These are phyloP conservation scores for Baccha elongata DNA, from an alignment of 2,888 invertebrate genomes.

Conservation along the genomic window DNA sequence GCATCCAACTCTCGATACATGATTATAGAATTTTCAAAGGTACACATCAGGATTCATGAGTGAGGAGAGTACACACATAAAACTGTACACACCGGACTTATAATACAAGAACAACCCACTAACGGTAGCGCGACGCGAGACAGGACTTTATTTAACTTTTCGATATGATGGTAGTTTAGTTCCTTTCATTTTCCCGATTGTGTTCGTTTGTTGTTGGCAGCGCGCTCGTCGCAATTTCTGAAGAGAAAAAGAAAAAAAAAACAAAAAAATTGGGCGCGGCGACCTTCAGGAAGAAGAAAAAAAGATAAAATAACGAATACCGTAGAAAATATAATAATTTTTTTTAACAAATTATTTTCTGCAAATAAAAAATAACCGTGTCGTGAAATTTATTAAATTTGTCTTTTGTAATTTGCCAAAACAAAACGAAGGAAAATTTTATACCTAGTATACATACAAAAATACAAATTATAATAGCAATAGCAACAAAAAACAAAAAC, in stretches of 20 bases:
- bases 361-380: slow-evolving; percentile 27
- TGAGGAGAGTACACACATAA: slow-evolving; percentile 44
- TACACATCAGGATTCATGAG: slow-evolving; percentile 36
- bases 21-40: slow-evolving; percentile 49
- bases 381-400: slow-evolving; percentile 37
- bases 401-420: slow-evolving; percentile 51
- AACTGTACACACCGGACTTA: slow-evolving; percentile 55
- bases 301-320: slow-evolving; percentile 37
- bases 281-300: slow-evolving; percentile 75
- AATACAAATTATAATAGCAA: slow-evolving; percentile 64
- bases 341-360: slow-evolving; percentile 15
- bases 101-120: slow-evolving; percentile 26
- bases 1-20: slow-evolving; percentile 55
- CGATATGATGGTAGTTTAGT: slow-evolving; percentile 77
- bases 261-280: slow-evolving; percentile 81
- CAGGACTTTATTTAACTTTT: slow-evolving; percentile 71
- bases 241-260: slow-evolving; percentile 65
- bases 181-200: slow-evolving; percentile 81
- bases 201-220: slow-evolving; percentile 79
- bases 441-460: slow-evolving; percentile 60
- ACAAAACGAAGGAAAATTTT: slow-evolving; percentile 57
- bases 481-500: slow-evolving; percentile 50
- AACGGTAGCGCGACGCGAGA: slow-evolving; percentile 42
- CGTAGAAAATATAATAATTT: slow-evolving; percentile 42
- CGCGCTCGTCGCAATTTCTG: slow-evolving; percentile 77